Evolutionary conservation across 2,888 invertebrate species (phyloP), one percentile per base, ranked within the genome.

Genomic region (Lamellibrachia satsuma): DNA sequence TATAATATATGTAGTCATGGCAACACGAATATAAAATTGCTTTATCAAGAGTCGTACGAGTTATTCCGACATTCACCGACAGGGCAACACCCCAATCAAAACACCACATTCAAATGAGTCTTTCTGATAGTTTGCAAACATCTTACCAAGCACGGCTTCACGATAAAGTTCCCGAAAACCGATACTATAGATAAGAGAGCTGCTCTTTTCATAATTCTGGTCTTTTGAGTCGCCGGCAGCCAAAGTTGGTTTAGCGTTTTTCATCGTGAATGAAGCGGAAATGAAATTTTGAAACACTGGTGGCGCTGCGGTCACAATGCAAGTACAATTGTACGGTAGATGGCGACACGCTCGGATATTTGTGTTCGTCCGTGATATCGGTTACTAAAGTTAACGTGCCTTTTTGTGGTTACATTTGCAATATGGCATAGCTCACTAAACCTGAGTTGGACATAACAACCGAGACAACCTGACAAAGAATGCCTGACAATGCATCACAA

Each of bases 71-170:
- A 15, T 75, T 75, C 75, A 75, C 15, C 75, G 75, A 75, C 75
- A 15, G 15, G 75, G 75, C 75, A 75, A 15, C 75, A 75, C 6
- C 75, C 75, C 75, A 15, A 75, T 6, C 75, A 75, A 75, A 75
- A 75, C 75, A 75, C 75, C 75, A 6, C 75, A 4, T 15, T 22
- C 0, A 75, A 22, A 22, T 15, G 6, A 22, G 75, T 75, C 4
- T 11, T 22, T 75, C 75, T 15, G 75, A 75, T 39, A n/a, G 3
- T 75, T 75, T 22, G 75, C 75, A n/a, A 75, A n/a, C 2, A 75
- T 75, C 75, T 75, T 75, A 75, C 75, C 75, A 75, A 75, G 75
- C 75, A 75, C 22, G 75, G 75, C 75, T 75, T 75, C 75, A 75
- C 75, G 75, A 22, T 75, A 75, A 75, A 75, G 75, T 75, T 75